Base-by-base conservation (phyloP, 2,888 invertebrate genomes). In the Harpalus rufipes region DNA sequence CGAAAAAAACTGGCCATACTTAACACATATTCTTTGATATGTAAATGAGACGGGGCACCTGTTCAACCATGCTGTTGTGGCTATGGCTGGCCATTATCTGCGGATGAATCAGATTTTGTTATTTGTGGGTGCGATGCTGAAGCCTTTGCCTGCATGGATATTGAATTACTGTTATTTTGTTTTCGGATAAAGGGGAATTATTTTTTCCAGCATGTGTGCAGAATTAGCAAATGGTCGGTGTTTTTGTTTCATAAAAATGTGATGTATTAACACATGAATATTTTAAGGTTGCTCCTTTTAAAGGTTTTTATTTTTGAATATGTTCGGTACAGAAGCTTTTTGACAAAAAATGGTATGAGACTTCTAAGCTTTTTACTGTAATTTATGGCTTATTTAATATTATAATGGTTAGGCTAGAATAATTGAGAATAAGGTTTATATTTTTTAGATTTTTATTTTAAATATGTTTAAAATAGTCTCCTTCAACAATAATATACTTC, bases 21-120 rank as follows among this genome's bases (percentile, higher is more conserved):
- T 82, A 72, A 82, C 74, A 76, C 74, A 59, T 78, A 78, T 78
- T 78, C 78, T 78, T 78, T 78, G 78, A 78, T 78, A 78, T 78
- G 78, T 25, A 78, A 78, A 78, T 78, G 59, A 78, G 25, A 14
- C 25, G 21, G n/a, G 25, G 59, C 78, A 78, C 78, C 78, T 78
- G 72, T 74, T 74, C 41, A 12, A 16, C 10, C 41, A 12, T 12
- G 21, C 18, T 68, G 68, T 14, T 14, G 16, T 76, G 51, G 51
- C 76, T 44, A 16, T 18, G 44, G 51, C 76, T 68, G 44, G 44
- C 41, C 8, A 74, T 51, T 72, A 72, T 74, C 41, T 12, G 41
- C 18, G 41, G 72, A 41, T 74, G 72, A 44, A 74, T 74, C 72
- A 44, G 72, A 74, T 74, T 74, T 74, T 74, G 72, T 44, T 65